Evolutionary conservation across 1,140 invertebrate genomes (phyloP).

Genomic region (Euura saliciscinereae): DNA sequence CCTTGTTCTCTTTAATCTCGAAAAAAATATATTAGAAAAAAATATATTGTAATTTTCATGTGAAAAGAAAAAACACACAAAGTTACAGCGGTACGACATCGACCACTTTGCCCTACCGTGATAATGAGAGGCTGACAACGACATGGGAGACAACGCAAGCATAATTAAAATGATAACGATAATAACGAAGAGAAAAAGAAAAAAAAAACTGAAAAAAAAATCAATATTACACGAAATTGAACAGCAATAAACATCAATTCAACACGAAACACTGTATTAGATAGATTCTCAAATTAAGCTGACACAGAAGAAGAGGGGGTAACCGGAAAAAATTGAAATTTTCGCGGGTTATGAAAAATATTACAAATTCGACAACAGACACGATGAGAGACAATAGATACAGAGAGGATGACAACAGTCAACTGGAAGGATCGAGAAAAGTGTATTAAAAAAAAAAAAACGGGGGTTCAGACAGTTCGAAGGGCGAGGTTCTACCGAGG

Average conservation of each 20-base stretch:
- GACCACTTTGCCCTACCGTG: too few relatives aligned
- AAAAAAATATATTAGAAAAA: too few relatives aligned
- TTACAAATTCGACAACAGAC: background rate
- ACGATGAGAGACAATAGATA: slow-evolving; percentile 13
- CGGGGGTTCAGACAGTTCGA: slow-evolving; percentile 8
- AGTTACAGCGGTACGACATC: too few relatives aligned
- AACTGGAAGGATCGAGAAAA: background rate
- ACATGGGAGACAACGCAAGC: slow-evolving; percentile 10
- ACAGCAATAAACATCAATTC: background rate
- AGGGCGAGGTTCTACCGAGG: slow-evolving; percentile 51
- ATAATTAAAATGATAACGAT: background rate
- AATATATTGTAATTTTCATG: too few relatives aligned
- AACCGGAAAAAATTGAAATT: background rate
- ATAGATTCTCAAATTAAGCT: background rate
- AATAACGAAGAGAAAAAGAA: background rate
- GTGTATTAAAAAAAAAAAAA: background rate
- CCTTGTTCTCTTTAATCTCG: too few relatives aligned
- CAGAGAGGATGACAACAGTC: slow-evolving; percentile 17
- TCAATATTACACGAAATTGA: background rate
- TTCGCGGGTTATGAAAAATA: too few relatives aligned
- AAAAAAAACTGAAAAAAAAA: background rate
- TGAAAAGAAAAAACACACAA: too few relatives aligned
- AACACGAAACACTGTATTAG: background rate
- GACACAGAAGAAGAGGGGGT: background rate
- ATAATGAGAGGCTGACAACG: background rate